These are phyloP conservation scores for Molanna angustata DNA, from an alignment of 2,888 invertebrate species.

Conservation along the genomic window DNA sequence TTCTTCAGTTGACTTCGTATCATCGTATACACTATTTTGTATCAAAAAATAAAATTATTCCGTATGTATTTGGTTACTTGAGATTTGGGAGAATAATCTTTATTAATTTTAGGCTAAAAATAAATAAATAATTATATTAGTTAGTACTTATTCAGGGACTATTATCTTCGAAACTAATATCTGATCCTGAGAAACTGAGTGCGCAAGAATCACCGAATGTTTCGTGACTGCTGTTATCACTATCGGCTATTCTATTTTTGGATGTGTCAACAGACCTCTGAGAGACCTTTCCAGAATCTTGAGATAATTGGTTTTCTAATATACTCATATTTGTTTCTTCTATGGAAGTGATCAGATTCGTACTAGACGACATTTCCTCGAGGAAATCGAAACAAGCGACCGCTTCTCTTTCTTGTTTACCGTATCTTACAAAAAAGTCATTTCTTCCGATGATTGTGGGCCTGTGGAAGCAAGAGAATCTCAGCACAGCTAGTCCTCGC, in stretches of 20 bases:
- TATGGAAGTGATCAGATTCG: slow-evolving; percentile 17
- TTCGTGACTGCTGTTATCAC: slow-evolving; percentile 32
- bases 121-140: too few species aligned
- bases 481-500: slow-evolving; percentile 56
- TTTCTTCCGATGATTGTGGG: slow-evolving; percentile 74
- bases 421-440: slow-evolving; percentile 75
- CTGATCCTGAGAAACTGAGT: slow-evolving; percentile 34
- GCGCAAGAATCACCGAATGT: slow-evolving; percentile 37
- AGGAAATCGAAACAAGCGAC: slow-evolving; percentile 79
- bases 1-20: slow-evolving; percentile 4
- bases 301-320: slow-evolving; percentile 26
- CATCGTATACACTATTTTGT: slow-evolving; percentile 5
- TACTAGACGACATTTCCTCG: slow-evolving; percentile 57
- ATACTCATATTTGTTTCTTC: slow-evolving; percentile 23
- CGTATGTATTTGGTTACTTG: slow-evolving; percentile 1
- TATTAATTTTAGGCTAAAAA: too few species aligned
- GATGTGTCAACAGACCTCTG: slow-evolving; percentile 18
- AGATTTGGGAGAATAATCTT: too few species aligned
- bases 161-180: slow-evolving; percentile 26
- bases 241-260: slow-evolving; percentile 28
- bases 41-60: slow-evolving; percentile 3
- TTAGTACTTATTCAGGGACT: slow-evolving; percentile 16
- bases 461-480: slow-evolving; percentile 52
- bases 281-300: slow-evolving; percentile 30
- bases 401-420: slow-evolving; percentile 73